Conservation (phyloP, 2,888 invertebrate species). For the Crematogaster levior region DNA sequence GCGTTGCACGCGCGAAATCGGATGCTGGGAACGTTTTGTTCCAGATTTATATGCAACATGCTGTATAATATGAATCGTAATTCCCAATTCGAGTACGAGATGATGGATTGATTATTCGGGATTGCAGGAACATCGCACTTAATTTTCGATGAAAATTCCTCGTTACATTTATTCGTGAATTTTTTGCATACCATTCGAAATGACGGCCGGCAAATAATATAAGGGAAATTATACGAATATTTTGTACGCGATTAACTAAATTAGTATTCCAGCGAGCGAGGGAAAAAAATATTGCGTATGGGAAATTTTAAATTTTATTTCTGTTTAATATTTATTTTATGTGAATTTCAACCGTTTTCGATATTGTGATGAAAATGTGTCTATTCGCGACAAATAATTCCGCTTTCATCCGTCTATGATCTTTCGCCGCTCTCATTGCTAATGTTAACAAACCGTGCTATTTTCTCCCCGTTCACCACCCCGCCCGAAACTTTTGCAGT, state of each 20-base stretch:
- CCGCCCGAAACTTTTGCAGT: slow-evolving; percentile 64
- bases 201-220: neutral
- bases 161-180: slow-evolving; percentile 19
- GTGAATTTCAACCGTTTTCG: slow-evolving; percentile 10
- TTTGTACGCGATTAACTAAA: slow-evolving; percentile 7
- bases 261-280: neutral
- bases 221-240: neutral
- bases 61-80: slow-evolving; percentile 23
- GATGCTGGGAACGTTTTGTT: slow-evolving; percentile 36
- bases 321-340: slow-evolving; percentile 2
- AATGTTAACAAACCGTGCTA: slow-evolving; percentile 79
- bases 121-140: slow-evolving; percentile 16
- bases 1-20: slow-evolving; percentile 42
- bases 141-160: slow-evolving; percentile 9
- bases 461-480: slow-evolving; percentile 68
- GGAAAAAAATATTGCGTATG: too few relatives aligned
- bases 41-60: slow-evolving; percentile 41
- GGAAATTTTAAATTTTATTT: neutral
- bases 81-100: neutral
- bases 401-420: slow-evolving; percentile 62
- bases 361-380: slow-evolving; percentile 23
- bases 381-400: slow-evolving; percentile 61
- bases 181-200: neutral
- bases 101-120: neutral
- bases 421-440: slow-evolving; percentile 66